phyloP scores from a whole-genome alignment of 1,140 invertebrate species.

The Hyles euphorbiae region DNA sequence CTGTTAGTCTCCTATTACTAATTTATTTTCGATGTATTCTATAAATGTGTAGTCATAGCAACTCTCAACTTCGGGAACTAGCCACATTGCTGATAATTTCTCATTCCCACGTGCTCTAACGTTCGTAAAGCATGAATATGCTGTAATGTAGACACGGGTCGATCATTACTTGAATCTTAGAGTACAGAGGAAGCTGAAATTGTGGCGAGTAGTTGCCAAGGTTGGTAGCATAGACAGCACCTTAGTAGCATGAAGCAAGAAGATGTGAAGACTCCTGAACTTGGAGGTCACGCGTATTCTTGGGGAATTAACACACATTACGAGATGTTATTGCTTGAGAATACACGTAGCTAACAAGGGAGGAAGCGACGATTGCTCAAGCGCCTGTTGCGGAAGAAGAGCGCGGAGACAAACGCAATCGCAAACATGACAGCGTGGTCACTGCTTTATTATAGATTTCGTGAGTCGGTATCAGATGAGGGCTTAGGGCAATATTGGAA shows the following conservation, averaged over 20 bases:
- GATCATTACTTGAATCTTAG: no score
- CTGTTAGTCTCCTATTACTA: no score
- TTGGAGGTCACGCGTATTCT: constrained; percentile 94
- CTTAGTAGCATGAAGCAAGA: not conserved
- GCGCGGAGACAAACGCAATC: constrained; percentile 20
- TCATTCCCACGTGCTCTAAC: not conserved
- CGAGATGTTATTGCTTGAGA: constrained; percentile 98
- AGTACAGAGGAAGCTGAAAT: no score
- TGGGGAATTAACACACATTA: constrained; percentile 95
- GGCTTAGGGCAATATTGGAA: no score
- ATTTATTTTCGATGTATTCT: no score
- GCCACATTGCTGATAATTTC: constrained; percentile 2
- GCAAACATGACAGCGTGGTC: no score
- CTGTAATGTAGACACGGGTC: no score
- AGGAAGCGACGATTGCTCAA: constrained; percentile 42
- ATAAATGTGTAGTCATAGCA: no score
- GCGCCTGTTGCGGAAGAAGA: not conserved
- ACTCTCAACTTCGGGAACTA: not conserved
- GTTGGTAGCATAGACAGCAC: no score
- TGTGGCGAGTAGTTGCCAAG: no score
- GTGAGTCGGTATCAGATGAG: no score
- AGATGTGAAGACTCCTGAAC: not conserved
- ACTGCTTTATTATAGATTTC: no score
- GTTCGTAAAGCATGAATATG: not conserved
- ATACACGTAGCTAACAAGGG: constrained; percentile 95